phyloP scores from a whole-genome alignment of 30 jellyfish, hydroid and myxozoan species.

The Pelagia noctiluca region DNA sequence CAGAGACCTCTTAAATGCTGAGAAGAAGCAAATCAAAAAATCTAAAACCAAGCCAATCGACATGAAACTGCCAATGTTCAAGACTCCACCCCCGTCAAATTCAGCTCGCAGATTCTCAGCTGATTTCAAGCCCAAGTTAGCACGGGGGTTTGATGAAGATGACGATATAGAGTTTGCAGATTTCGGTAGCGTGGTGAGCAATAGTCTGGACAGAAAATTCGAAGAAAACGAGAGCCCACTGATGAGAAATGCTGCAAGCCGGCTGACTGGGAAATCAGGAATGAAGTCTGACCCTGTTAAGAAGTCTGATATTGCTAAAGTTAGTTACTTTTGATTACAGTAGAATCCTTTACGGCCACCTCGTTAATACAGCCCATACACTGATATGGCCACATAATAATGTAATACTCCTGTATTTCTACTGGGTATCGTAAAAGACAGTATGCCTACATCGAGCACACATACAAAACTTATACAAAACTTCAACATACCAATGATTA shows the following conservation, averaged over 20 bases:
- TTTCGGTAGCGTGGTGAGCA: conserved; percentile 59
- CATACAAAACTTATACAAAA: too few species aligned
- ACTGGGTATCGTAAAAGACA: too few species aligned
- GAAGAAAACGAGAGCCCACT: conserved; percentile 28
- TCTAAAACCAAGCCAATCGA: conserved; percentile 13
- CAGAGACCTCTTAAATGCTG: conserved; percentile 49
- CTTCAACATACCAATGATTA: too few species aligned
- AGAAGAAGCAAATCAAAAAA: conserved; percentile 24
- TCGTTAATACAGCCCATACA: too few species aligned
- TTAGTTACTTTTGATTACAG: neutral
- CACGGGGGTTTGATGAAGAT: conserved; percentile 50
- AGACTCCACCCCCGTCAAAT: conserved; percentile 5
- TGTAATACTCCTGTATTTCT: too few species aligned
- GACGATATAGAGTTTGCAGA: conserved; percentile 84
- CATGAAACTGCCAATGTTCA: conserved; percentile 13
- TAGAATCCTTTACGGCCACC: too few species aligned
- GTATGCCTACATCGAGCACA: too few species aligned
- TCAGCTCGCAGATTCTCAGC: conserved; percentile 14
- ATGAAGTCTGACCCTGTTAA: neutral
- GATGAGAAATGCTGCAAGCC: neutral
- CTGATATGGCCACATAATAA: too few species aligned
- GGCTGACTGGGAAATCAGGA: conserved; percentile 11
- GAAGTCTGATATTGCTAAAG: conserved; percentile 55
- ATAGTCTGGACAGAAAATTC: conserved; percentile 15
- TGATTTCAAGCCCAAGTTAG: conserved; percentile 69